These are phyloP conservation scores for Cololabis saira DNA, from an alignment of 2,113 vertebrate species.

Conservation along the genomic window DNA sequence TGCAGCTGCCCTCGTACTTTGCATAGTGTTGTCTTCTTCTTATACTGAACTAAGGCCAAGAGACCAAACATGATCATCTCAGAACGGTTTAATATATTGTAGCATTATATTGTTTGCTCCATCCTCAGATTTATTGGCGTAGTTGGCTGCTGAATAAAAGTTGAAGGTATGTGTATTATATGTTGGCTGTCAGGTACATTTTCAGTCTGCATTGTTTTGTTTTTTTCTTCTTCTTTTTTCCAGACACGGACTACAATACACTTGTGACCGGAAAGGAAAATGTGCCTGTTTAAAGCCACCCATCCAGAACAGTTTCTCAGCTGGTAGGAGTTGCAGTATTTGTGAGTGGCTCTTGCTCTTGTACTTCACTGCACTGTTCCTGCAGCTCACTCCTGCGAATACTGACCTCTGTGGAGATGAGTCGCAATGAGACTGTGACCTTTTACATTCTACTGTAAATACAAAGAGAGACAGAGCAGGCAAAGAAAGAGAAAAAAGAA, in stretches of 20 bases:
- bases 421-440: conserved; percentile 40
- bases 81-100: neutral
- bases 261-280: conserved; percentile 25
- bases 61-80: conserved; percentile 22
- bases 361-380: conserved; percentile 16
- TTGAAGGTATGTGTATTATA: conserved; percentile 11
- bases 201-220: too few relatives aligned
- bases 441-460: conserved; percentile 41
- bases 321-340: conserved; percentile 29
- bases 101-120: neutral
- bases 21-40: conserved; percentile 1
- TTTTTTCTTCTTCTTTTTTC: conserved; percentile 8
- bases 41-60: conserved; percentile 30
- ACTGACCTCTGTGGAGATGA: conserved; percentile 20
- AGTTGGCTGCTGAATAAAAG: too few relatives aligned
- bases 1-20: conserved; percentile 16
- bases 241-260: conserved; percentile 16
- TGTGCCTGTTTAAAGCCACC: conserved; percentile 12
- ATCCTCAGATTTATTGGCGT: conserved; percentile 5
- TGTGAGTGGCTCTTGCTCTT: conserved; percentile 17
- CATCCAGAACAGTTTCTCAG: conserved; percentile 54
- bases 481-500: neutral
- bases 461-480: conserved; percentile 10
- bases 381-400: conserved; percentile 20
- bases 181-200: neutral